phyloP scores from a whole-genome alignment of 2,113 vertebrate species.

The Nycticryphes semicollaris region DNA sequence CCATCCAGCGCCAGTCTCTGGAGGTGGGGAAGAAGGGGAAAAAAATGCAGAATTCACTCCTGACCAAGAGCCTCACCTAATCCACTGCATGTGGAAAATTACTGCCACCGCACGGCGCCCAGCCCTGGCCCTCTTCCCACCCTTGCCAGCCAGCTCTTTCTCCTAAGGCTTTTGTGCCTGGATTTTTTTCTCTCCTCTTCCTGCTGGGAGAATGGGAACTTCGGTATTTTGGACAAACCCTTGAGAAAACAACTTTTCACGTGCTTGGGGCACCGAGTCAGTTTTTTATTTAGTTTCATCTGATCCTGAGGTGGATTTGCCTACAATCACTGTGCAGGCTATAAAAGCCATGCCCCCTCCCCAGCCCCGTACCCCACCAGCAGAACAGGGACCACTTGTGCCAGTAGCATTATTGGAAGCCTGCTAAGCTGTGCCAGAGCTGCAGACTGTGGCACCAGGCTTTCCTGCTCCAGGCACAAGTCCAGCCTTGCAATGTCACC shows the following conservation, averaged over 20 bases:
- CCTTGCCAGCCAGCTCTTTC: background rate
- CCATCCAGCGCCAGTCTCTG: background rate
- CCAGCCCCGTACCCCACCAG: background rate
- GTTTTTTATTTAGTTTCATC: background rate
- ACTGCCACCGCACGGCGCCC: background rate
- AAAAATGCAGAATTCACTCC: background rate
- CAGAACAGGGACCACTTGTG: background rate
- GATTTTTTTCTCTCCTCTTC: conserved; percentile 6
- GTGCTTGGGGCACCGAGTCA: conserved; percentile 4
- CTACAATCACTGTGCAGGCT: background rate
- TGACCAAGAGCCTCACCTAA: conserved; percentile 33
- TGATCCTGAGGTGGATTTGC: background rate
- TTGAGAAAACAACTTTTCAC: conserved; percentile 21
- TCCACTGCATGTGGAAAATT: conserved; percentile 31
- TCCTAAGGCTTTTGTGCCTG: conserved; percentile 19
- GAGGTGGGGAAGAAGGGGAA: conserved; percentile 6
- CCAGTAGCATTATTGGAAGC: background rate
- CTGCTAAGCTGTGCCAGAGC: background rate
- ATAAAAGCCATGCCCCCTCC: background rate
- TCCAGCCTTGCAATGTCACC: background rate
- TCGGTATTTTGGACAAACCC: background rate
- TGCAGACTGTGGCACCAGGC: background rate
- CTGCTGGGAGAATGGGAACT: conserved; percentile 43
- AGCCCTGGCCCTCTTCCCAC: conserved; percentile 31
- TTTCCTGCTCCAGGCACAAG: background rate